Base-by-base conservation (phyloP, 30 jellyfish, hydroid and myxozoan genomes). In the Nemopilema nomurai region DNA sequence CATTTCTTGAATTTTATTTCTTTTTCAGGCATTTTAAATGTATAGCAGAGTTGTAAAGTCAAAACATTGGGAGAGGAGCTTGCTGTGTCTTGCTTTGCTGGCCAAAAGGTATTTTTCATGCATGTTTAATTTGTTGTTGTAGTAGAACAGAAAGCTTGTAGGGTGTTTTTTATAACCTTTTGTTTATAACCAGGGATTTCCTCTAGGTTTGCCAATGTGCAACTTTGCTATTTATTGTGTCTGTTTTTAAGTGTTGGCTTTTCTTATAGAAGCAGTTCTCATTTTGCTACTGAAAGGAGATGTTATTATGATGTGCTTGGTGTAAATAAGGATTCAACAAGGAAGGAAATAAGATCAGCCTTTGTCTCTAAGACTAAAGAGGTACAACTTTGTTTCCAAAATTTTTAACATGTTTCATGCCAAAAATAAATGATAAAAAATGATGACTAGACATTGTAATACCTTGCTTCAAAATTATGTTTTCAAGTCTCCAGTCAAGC, bases 251-350 rank as follows among this genome's bases (percentile, higher is more conserved):
- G 20, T 23, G 4, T 1, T 21, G 62, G 19, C 17, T 21, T 0
- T 62, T 26, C 27, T 62, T 16, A 8, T 4, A 84, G 93, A 31
- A 69, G 24, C 71, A 84, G 49, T 22, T 84, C 93, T 25, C 27
- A 21, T 62, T 16, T 26, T 25, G 82, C 74, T 3, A 3, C 67
- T 22, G 31, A 77, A 62, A 84, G 74, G 68, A 75, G 52, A 68
- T 84, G 93, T 29, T 64, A 32, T 7, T 84, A 84, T 84, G 93
- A 84, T 57, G 83, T 84, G 31, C 79, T 84, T 0, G 93, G 79
- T 21, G 82, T 84, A 17, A 9, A 81, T 68, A 80, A 74, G 62
- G 16, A 52, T 51, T 87, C 93, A 50, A 78, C 67, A 22, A 84
- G 57, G 51, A 57, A 69, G 23, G 93, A 84, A 51, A 84, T 84